Evolutionary conservation across 1,140 invertebrate species (phyloP).

Genomic region (Drosophila sproati): DNA sequence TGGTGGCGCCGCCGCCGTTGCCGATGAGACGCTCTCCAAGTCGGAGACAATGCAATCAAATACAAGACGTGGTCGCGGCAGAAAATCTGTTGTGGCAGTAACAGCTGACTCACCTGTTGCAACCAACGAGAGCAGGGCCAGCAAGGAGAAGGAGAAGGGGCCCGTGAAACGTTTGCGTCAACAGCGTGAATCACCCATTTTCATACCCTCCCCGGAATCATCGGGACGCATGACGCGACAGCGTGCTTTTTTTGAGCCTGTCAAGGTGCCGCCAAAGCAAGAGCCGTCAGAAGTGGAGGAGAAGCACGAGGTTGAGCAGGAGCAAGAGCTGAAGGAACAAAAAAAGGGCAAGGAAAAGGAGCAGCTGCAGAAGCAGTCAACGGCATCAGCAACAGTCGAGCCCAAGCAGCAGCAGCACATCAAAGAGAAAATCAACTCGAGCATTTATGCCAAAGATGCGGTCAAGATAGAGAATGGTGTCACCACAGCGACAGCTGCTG

Average conservation of each 20-base stretch:
- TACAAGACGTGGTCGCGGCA: conserved; percentile 47
- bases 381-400: conserved; percentile 7
- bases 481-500: conserved; percentile 26
- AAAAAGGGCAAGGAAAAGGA: conserved; percentile 24
- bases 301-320: conserved; percentile 35
- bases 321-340: conserved; percentile 11
- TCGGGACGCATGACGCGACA: conserved; percentile 81
- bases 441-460: conserved; percentile 80
- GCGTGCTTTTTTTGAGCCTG: conserved; percentile 81
- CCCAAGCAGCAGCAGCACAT: conserved; percentile 30
- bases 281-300: conserved; percentile 31
- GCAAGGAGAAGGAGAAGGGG: conserved; percentile 54
- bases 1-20: conserved; percentile 44
- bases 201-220: conserved; percentile 80
- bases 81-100: conserved; percentile 36
- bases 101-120: conserved; percentile 19
- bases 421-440: conserved; percentile 74
- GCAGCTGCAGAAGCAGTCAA: conserved; percentile 1
- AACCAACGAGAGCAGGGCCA: conserved; percentile 13
- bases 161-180: conserved; percentile 71
- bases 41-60: conserved; percentile 48
- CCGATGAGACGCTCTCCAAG: conserved; percentile 43
- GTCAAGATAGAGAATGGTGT: conserved; percentile 69
- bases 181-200: conserved; percentile 80
- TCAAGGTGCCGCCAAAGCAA: conserved; percentile 70